These are phyloP conservation scores for Melieria crassipennis DNA, from an alignment of 2,888 invertebrate species.

Conservation along the genomic window DNA sequence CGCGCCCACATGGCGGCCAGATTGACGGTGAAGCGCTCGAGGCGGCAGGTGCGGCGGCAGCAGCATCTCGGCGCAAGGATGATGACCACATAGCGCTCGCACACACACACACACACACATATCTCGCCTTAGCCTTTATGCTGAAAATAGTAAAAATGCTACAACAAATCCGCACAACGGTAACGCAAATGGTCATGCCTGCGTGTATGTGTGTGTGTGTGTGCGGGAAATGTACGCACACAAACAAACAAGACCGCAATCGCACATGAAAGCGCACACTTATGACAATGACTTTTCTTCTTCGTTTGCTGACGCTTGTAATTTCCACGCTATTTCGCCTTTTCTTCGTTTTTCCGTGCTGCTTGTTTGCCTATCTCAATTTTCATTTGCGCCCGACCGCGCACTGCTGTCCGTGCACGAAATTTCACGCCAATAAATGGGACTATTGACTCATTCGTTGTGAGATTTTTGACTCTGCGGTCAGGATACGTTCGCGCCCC, in stretches of 20 bases:
- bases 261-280: neutral
- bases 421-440: too few species aligned
- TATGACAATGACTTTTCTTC: conserved; percentile 1
- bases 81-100: neutral
- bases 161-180: too few species aligned
- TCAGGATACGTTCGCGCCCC: too few species aligned
- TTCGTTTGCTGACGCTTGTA: neutral
- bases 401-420: too few species aligned
- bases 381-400: too few species aligned
- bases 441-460: too few species aligned
- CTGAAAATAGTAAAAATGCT: too few species aligned
- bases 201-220: neutral
- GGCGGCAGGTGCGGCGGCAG: neutral
- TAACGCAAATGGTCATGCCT: neutral
- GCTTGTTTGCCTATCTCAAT: too few species aligned
- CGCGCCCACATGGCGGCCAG: too few species aligned
- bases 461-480: too few species aligned
- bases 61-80: neutral
- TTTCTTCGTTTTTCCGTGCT: too few species aligned
- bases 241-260: neutral
- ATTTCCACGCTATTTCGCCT: too few species aligned
- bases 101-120: neutral
- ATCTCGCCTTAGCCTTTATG: neutral
- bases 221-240: neutral
- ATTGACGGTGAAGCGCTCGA: neutral